These are phyloP conservation scores for Nephrotoma guestfalica DNA, from an alignment of 2,888 invertebrate species.

Conservation along the genomic window DNA sequence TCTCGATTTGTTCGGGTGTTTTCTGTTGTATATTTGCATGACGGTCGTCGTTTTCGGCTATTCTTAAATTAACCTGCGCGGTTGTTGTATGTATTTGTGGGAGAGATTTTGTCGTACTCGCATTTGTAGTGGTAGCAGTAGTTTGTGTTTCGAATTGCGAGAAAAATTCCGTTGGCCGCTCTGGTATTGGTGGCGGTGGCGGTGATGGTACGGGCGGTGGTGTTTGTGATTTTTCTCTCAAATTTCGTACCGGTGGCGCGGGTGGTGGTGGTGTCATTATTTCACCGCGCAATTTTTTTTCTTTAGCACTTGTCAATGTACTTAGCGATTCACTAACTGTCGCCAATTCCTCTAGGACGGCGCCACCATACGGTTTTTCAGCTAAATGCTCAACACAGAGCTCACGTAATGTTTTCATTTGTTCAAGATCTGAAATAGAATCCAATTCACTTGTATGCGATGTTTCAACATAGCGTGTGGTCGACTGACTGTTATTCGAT, in stretches of 20 bases:
- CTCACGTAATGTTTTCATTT: constrained; percentile 38
- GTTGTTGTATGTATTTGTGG: not conserved
- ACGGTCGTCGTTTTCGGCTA: not conserved
- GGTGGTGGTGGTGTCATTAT: constrained; percentile 25
- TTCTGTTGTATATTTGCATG: not conserved
- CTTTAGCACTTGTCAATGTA: constrained; percentile 10
- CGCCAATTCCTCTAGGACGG: constrained; percentile 52
- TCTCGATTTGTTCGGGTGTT: not conserved
- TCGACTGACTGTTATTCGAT: constrained; percentile 35
- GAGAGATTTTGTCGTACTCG: not conserved
- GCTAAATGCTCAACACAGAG: constrained; percentile 49
- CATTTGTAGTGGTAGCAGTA: not conserved
- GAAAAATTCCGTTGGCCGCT: not conserved
- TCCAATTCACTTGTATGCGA: constrained; percentile 11
- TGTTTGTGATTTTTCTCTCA: constrained; percentile 2
- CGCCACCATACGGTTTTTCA: constrained; percentile 51
- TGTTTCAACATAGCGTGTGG: constrained; percentile 47
- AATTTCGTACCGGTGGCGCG: constrained; percentile 25
- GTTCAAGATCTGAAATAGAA: constrained; percentile 15
- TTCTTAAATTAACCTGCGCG: not conserved
- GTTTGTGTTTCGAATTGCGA: not conserved
- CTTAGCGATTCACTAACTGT: constrained; percentile 39
- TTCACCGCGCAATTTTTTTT: constrained; percentile 4
- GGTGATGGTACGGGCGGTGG: constrained; percentile 12
- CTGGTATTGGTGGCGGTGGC: constrained; percentile 30